Evolutionary conservation across 2,113 vertebrate genomes (phyloP).

Genomic region (Albula glossodonta): DNA sequence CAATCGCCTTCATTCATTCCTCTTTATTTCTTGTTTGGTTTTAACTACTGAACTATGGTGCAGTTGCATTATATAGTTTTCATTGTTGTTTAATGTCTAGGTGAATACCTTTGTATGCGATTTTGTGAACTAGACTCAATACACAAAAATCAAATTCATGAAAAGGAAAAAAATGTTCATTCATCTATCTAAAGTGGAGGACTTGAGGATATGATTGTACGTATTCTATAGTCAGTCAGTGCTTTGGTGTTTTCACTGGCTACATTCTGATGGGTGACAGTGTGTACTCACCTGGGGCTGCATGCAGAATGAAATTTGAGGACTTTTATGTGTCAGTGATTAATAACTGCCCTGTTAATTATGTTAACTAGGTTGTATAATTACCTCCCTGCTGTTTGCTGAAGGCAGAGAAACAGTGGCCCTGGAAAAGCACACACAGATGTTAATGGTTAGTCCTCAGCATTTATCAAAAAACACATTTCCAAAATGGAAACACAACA

Average conservation of each 20-base stretch:
- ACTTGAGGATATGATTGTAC: background rate
- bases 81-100: too few relatives aligned
- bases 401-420: background rate
- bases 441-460: background rate
- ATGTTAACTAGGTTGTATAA: background rate
- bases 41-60: too few relatives aligned
- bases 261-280: background rate
- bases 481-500: background rate
- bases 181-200: too few relatives aligned
- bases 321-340: background rate
- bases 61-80: too few relatives aligned
- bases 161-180: too few relatives aligned
- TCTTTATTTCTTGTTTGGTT: too few relatives aligned
- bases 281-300: background rate
- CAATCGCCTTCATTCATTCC: too few relatives aligned
- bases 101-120: too few relatives aligned
- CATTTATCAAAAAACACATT: background rate
- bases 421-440: background rate
- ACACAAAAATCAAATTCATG: too few relatives aligned
- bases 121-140: too few relatives aligned
- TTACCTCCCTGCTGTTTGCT: conserved; percentile 4
- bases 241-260: background rate
- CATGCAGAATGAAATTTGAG: background rate
- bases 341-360: background rate
- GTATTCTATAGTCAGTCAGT: background rate